Conservation (phyloP, 1,140 invertebrate genomes). For the Ips typographus region DNA sequence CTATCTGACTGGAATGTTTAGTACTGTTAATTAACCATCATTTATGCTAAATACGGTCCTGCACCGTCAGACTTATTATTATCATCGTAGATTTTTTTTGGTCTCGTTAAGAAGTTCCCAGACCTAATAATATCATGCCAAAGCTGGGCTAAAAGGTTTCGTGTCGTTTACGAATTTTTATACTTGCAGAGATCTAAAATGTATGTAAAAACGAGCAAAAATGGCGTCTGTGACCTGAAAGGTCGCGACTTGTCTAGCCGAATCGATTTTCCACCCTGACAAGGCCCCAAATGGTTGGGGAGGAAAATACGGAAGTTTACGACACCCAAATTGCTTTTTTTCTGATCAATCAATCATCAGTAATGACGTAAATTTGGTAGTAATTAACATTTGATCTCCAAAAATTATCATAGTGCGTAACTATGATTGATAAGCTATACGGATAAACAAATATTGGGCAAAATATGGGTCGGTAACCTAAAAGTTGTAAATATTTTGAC, state of each 20-base stretch:
- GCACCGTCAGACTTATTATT: not conserved
- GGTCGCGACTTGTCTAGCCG: conserved; percentile 12
- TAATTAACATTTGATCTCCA: too few relatives aligned
- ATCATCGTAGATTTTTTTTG: not conserved
- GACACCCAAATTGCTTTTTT: too few relatives aligned
- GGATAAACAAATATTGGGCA: too few relatives aligned
- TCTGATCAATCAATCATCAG: too few relatives aligned
- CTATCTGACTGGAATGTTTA: too few relatives aligned
- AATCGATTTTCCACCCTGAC: conserved; percentile 13
- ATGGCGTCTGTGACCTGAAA: conserved; percentile 9
- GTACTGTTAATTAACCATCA: not conserved
- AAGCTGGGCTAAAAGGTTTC: conserved; percentile 8
- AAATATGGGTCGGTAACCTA: too few relatives aligned
- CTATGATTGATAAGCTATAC: too few relatives aligned
- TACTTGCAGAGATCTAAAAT: not conserved
- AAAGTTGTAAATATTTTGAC: too few relatives aligned
- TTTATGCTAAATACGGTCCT: not conserved
- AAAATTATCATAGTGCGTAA: too few relatives aligned
- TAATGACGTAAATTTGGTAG: too few relatives aligned
- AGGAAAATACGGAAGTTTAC: not conserved
- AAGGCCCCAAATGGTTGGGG: conserved; percentile 9
- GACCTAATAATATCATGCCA: too few relatives aligned
- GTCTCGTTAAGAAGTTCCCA: too few relatives aligned
- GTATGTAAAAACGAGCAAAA: not conserved
- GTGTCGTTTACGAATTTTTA: not conserved